Percentiles rank a stretch among this genome's conserved stretches.
These are phyloP conservation scores for Platichthys stellatus DNA, from an alignment of 2,113 vertebrate species.

Conservation along the genomic window DNA sequence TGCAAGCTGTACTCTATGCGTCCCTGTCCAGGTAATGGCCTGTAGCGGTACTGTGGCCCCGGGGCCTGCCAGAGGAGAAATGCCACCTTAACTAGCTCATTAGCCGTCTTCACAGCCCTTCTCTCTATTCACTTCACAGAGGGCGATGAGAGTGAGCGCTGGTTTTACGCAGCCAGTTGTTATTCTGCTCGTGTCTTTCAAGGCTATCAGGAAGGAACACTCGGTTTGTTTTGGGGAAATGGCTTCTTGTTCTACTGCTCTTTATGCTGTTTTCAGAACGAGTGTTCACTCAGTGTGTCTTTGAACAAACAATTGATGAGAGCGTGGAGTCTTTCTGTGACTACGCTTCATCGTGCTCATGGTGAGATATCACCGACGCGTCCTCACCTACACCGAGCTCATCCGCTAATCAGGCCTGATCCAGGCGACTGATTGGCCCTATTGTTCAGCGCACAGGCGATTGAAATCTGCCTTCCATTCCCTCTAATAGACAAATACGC, in stretches of 20 bases:
- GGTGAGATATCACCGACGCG: slow-evolving; percentile 29
- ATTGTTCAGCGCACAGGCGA: slow-evolving; percentile 64
- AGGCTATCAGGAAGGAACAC: slow-evolving; percentile 43
- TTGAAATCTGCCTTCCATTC: slow-evolving; percentile 51
- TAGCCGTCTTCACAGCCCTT: slow-evolving; percentile 69
- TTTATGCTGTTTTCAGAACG: slow-evolving; percentile 21
- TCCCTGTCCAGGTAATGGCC: slow-evolving; percentile 72
- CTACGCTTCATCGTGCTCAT: slow-evolving; percentile 31
- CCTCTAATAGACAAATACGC: slow-evolving; percentile 34
- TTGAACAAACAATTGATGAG: slow-evolving; percentile 27
- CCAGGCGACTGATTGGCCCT: slow-evolving; percentile 67
- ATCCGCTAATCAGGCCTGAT: slow-evolving; percentile 70
- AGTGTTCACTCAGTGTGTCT: slow-evolving; percentile 39
- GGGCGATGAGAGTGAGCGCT: slow-evolving; percentile 51
- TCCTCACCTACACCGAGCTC: slow-evolving; percentile 49
- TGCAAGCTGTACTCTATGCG: slow-evolving; percentile 25
- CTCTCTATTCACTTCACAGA: slow-evolving; percentile 46
- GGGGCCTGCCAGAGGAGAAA: slow-evolving; percentile 65
- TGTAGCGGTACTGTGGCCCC: slow-evolving; percentile 64
- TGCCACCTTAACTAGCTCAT: slow-evolving; percentile 80
- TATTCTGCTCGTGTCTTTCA: slow-evolving; percentile 45
- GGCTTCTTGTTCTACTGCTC: slow-evolving; percentile 45
- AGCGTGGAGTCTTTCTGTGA: slow-evolving; percentile 31
- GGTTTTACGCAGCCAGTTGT: slow-evolving; percentile 52
- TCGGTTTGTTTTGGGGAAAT: slow-evolving; percentile 54